These are phyloP conservation scores for Phyllopteryx taeniolatus DNA, from an alignment of 2,113 vertebrate species.

Conservation along the genomic window DNA sequence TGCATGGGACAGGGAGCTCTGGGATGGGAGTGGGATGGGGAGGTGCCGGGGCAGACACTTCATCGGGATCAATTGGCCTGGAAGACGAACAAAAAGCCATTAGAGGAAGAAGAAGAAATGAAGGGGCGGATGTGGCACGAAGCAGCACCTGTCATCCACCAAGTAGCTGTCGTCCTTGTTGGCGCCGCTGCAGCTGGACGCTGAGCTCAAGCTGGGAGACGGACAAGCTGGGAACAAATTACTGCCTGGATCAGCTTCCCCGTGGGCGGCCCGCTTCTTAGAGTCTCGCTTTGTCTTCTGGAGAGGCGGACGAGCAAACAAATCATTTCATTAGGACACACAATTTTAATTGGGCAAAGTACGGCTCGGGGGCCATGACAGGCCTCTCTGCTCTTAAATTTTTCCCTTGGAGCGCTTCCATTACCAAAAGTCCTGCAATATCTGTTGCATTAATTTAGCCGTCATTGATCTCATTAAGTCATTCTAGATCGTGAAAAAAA, in stretches of 20 bases:
- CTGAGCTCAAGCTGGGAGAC: slow-evolving; percentile 19
- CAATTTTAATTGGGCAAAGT: no score
- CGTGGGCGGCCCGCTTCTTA: slow-evolving; percentile 9
- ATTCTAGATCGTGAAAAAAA: no score
- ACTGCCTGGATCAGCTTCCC: slow-evolving; percentile 12
- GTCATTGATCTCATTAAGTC: no score
- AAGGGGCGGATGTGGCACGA: no score
- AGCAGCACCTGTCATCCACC: slow-evolving; percentile 36
- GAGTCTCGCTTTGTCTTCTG: slow-evolving; percentile 40
- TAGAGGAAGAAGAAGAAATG: no score
- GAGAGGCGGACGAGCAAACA: slow-evolving; percentile 6
- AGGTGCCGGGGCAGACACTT: slow-evolving; percentile 1
- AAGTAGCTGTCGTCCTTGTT: slow-evolving; percentile 19
- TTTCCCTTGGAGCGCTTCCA: no score
- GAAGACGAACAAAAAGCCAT: not conserved
- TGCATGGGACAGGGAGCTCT: slow-evolving; percentile 9
- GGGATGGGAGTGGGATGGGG: not conserved
- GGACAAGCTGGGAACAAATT: slow-evolving; percentile 13
- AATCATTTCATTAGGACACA: not conserved
- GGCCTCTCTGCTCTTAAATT: not conserved
- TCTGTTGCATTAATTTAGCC: no score
- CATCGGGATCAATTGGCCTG: slow-evolving; percentile 40
- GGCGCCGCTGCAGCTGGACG: slow-evolving; percentile 24
- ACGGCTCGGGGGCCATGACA: no score
- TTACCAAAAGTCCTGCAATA: no score